Conservation (phyloP, 2,797 vertebrate genomes). For the Chaetodon trifasciatus region DNA sequence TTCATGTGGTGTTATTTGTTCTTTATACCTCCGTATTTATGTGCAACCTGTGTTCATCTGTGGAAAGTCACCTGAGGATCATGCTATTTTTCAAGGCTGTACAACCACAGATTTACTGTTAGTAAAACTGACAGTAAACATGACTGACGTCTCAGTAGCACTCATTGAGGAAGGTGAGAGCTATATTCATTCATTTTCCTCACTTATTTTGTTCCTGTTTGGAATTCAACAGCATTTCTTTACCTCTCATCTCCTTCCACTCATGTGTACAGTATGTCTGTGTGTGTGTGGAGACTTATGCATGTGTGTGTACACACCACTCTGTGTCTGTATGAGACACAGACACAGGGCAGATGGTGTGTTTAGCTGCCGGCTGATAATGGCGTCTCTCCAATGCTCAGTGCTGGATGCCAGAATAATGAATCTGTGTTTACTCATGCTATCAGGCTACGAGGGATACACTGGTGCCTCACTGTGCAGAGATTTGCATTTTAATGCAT, state of each 20-base stretch:
- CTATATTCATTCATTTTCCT: slow-evolving; percentile 15
- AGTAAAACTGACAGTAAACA: not conserved
- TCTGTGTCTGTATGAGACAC: slow-evolving; percentile 4
- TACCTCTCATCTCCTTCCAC: slow-evolving; percentile 4
- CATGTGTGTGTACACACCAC: slow-evolving; percentile 14
- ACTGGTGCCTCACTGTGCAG: slow-evolving; percentile 37
- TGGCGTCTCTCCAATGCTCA: slow-evolving; percentile 59
- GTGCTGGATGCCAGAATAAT: slow-evolving; percentile 56
- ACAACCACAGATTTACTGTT: not conserved
- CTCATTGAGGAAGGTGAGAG: not conserved
- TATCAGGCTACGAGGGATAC: slow-evolving; percentile 45
- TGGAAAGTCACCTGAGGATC: slow-evolving; percentile 20
- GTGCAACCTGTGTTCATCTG: slow-evolving; percentile 9
- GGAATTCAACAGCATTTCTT: not conserved
- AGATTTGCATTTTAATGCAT: slow-evolving; percentile 56
- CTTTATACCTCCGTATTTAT: not conserved
- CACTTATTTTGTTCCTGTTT: not conserved
- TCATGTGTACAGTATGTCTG: not conserved
- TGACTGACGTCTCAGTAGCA: not conserved
- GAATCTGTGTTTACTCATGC: slow-evolving; percentile 58
- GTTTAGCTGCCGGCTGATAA: slow-evolving; percentile 68
- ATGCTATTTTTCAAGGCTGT: not conserved
- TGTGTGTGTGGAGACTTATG: not conserved
- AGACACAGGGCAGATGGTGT: slow-evolving; percentile 53
- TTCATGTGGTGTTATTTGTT: slow-evolving; percentile 21